Evolutionary conservation across 2,797 vertebrate genomes (phyloP), one percentile per base, ranked within the genome.

Genomic region (Acipenser transmontanus): DNA sequence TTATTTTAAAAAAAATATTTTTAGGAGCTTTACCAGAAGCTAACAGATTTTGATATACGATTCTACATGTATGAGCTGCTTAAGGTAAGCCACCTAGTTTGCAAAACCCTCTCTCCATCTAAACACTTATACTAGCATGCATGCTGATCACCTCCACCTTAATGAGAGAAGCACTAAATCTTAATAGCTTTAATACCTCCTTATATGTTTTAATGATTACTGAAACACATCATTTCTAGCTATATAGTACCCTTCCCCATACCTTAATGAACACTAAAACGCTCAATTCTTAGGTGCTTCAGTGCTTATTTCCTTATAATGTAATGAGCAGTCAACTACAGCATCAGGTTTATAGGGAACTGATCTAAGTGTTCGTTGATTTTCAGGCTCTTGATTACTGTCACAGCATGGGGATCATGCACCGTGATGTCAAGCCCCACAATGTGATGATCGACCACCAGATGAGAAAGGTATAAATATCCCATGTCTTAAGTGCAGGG

Each of bases 11-110:
- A 54, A 0, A 54, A 54, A 54, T 65, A 81, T 70, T 88, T 85
- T 74, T 85, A 98, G 96, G 95, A 97, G 90, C 93, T 98, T 76
- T 98, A 98, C 85, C 95, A 98, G 93, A 98, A 96, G 88, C 89
- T 98, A 89, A 97, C 95, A 76, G 96, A 98, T 87, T 96, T 94
- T 79, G 96, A 98, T 87, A 96, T 98, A 83, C 93, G 96, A 74
- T 98, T 91, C 93, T 98, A 98, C 90, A 93, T 98, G 91, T 97
- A 96, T 85, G 96, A 98, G 88, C 94, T 98, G 82, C 93, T 97
- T 67, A 98, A 96, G 93, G 96, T 98, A 87, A 93, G 88, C 8
- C 12, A 12, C 51, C 34, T 34, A 34, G 34, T 34, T 34, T 34
- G 34, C 34, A 34, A 34, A 34, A 34, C 34, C 34, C 34, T 34